Percentiles rank a stretch among this genome's conserved stretches.
These are phyloP conservation scores for Chaetoderma sp. DNA, from an alignment of 2,888 invertebrate species.

Conservation along the genomic window DNA sequence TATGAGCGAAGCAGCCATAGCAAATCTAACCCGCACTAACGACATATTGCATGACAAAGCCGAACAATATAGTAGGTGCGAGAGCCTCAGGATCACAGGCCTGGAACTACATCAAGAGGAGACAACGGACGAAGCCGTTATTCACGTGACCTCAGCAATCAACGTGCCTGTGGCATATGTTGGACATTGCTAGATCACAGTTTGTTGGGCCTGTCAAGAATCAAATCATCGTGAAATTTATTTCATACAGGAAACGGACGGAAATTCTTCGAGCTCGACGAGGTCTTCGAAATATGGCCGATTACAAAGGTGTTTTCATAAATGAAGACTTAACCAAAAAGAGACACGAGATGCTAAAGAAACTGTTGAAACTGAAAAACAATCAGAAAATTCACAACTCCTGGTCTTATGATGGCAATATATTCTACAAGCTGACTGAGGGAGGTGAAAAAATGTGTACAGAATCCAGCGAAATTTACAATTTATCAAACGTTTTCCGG, in stretches of 20 bases:
- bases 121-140: conserved; percentile 1
- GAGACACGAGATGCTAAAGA: neutral
- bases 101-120: neutral
- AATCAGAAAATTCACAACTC: neutral
- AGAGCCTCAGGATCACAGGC: neutral
- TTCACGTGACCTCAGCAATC: neutral
- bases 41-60: neutral
- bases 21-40: no score
- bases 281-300: neutral
- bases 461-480: no score
- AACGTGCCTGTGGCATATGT: neutral
- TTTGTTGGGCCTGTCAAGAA: neutral
- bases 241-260: neutral
- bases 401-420: conserved; percentile 3
- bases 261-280: neutral
- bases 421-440: neutral
- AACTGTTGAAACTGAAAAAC: neutral
- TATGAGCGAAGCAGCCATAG: no score
- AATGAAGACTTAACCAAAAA: conserved; percentile 2
- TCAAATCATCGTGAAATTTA: conserved; percentile 2
- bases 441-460: neutral
- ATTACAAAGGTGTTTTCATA: neutral
- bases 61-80: conserved; percentile 4
- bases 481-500: no score
- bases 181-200: neutral